These are phyloP conservation scores for Crotalus helleri DNA, from an alignment of 2,113 vertebrate species.

Conservation along the genomic window DNA sequence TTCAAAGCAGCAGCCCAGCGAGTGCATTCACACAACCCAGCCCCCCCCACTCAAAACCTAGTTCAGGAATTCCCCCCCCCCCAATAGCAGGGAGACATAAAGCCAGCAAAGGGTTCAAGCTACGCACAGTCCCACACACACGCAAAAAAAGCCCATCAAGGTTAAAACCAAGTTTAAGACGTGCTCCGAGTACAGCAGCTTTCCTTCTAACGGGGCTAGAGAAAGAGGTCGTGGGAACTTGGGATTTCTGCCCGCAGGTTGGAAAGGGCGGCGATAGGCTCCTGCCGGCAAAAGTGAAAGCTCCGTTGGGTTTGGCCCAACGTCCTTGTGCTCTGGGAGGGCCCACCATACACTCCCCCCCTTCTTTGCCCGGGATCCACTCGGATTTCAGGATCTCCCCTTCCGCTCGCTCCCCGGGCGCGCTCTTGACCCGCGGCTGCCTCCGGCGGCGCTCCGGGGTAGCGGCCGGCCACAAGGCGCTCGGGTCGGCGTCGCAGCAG, in stretches of 20 bases:
- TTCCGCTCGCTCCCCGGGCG: background rate
- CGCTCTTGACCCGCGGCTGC: background rate
- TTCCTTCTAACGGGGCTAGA: background rate
- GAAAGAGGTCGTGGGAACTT: background rate
- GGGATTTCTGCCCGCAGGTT: background rate
- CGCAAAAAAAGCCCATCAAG: background rate
- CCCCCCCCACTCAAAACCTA: background rate
- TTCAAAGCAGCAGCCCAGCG: background rate
- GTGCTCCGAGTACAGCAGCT: background rate
- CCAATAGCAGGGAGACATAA: background rate
- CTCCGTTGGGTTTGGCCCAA: no score
- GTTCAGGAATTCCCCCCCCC: no score
- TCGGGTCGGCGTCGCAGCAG: no score
- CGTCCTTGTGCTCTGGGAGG: background rate
- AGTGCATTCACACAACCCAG: background rate
- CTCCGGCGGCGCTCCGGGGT: background rate
- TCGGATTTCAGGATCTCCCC: background rate
- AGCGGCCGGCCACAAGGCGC: no score
- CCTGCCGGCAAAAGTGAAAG: background rate
- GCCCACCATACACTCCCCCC: background rate
- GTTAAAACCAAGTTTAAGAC: background rate
- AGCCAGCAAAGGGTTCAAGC: background rate
- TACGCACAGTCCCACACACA: background rate
- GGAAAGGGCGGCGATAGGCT: background rate
- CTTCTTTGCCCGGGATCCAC: background rate